A percentile compares a stretch with the other conserved stretches of the same genome.
Evolutionary conservation across 2,113 vertebrate species (phyloP).

Genomic region (Panurus biarmicus): DNA sequence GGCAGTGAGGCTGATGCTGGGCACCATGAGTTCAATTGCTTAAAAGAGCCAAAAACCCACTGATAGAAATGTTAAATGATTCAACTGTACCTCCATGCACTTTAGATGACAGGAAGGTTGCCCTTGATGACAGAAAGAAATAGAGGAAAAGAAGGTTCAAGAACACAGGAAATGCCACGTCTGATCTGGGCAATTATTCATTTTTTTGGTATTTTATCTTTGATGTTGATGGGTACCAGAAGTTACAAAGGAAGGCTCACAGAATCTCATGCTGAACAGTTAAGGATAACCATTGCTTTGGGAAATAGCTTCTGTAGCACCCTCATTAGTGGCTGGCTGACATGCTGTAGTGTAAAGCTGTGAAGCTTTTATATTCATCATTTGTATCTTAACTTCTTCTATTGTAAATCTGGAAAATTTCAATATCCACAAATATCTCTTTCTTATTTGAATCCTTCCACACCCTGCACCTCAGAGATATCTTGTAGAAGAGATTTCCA

Average conservation of each 20-base stretch:
- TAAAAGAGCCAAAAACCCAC: neutral
- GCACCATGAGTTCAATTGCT: neutral
- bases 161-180: neutral
- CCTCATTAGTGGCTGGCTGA: neutral
- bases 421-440: neutral
- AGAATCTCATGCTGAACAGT: neutral
- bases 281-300: neutral
- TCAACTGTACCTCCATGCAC: neutral
- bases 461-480: neutral
- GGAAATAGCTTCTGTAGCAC: neutral
- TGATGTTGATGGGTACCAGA: neutral
- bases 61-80: conserved; percentile 7
- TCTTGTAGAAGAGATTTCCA: conserved; percentile 5
- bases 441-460: neutral
- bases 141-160: neutral
- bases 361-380: neutral
- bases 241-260: neutral
- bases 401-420: neutral
- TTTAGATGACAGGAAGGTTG: neutral
- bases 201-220: neutral
- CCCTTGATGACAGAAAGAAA: neutral
- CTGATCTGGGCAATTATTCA: neutral
- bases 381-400: neutral
- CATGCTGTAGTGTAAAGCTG: neutral
- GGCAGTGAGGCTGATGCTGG: neutral